Evolutionary conservation across 2,797 vertebrate species (phyloP).

Genomic region (Rhodeus uyekii): DNA sequence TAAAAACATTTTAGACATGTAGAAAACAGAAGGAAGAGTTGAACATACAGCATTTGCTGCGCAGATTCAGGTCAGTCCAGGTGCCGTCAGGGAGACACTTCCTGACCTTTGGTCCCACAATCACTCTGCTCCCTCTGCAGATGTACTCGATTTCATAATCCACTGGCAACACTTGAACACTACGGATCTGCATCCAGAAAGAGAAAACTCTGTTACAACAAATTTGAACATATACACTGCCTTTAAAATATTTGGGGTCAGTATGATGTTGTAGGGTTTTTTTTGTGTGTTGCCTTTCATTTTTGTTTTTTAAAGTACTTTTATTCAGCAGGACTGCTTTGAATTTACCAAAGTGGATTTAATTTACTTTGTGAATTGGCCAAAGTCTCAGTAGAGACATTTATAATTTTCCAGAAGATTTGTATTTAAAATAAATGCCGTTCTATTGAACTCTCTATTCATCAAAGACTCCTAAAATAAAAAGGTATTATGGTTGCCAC

Average conservation of each 20-base stretch:
- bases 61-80: slow-evolving; percentile 84
- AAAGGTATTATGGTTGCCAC: neutral
- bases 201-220: slow-evolving; percentile 6
- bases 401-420: neutral
- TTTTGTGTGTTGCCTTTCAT: too few species aligned
- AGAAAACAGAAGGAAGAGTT: neutral
- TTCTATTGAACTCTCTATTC: neutral
- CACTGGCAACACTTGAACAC: slow-evolving; percentile 82
- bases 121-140: slow-evolving; percentile 83
- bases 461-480: neutral
- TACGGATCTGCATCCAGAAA: slow-evolving; percentile 75
- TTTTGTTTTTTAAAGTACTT: neutral
- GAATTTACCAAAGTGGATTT: slow-evolving; percentile 32
- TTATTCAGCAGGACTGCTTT: neutral
- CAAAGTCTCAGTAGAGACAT: slow-evolving; percentile 13
- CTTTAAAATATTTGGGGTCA: neutral
- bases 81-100: slow-evolving; percentile 85
- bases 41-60: slow-evolving; percentile 84
- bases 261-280: neutral
- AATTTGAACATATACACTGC: neutral
- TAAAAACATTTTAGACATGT: neutral
- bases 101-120: slow-evolving; percentile 87
- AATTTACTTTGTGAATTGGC: too few species aligned
- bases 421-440: neutral
- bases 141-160: slow-evolving; percentile 92